These are phyloP conservation scores for Macrosoma leucophasiata DNA, from an alignment of 2,888 invertebrate genomes.

Conservation along the genomic window DNA sequence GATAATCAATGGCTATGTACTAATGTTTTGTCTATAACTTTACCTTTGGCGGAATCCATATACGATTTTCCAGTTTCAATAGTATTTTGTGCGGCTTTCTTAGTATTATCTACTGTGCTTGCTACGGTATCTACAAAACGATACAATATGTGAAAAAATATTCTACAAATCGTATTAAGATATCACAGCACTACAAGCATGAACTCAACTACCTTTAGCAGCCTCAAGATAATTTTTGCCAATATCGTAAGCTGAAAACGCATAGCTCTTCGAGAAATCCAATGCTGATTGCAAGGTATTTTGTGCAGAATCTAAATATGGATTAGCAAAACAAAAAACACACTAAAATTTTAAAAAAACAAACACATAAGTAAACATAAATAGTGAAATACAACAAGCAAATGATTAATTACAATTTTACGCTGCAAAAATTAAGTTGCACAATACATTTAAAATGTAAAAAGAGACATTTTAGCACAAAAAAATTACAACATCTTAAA, in stretches of 20 bases:
- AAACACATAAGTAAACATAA: too few relatives aligned
- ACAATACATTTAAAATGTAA: too few relatives aligned
- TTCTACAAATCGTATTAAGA: slow-evolving; percentile 10
- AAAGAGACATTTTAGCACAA: too few relatives aligned
- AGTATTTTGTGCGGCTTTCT: slow-evolving; percentile 58
- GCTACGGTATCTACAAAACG: slow-evolving; percentile 48
- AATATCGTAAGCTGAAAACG: slow-evolving; percentile 46
- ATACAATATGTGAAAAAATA: too few relatives aligned
- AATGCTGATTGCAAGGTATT: slow-evolving; percentile 43
- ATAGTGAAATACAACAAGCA: too few relatives aligned
- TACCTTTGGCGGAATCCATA: slow-evolving; percentile 56
- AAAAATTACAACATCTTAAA: slow-evolving; percentile 19
- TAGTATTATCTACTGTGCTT: slow-evolving; percentile 58
- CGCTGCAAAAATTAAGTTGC: too few relatives aligned
- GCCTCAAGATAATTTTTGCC: slow-evolving; percentile 49
- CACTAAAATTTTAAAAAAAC: too few relatives aligned
- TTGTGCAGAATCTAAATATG: slow-evolving; percentile 50
- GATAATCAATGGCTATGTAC: too few relatives aligned
- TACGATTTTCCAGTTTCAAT: slow-evolving; percentile 48
- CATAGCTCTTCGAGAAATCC: slow-evolving; percentile 40
- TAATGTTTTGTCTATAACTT: slow-evolving; percentile 7
- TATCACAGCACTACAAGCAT: slow-evolving; percentile 27
- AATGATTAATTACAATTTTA: slow-evolving; percentile 26
- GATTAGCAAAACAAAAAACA: slow-evolving; percentile 30
- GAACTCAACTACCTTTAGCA: slow-evolving; percentile 35